phyloP scores from a whole-genome alignment of 64 coral and sea anemone species.

The Montipora capricornis region DNA sequence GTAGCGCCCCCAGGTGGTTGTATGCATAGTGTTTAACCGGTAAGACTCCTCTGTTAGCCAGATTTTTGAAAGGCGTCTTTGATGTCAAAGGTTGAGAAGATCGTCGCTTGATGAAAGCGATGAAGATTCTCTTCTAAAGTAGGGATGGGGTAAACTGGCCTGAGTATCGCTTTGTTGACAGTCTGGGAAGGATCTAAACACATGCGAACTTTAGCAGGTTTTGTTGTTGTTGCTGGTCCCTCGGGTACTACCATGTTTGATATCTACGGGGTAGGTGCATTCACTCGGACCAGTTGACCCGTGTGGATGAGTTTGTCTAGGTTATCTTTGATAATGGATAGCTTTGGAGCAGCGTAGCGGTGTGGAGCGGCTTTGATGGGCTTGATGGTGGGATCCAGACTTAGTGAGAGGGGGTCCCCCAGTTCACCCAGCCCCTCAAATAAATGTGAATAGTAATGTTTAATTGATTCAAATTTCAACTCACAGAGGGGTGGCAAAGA shows the following conservation, averaged over 20 bases:
- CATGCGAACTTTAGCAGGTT: background rate
- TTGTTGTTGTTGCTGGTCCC: background rate
- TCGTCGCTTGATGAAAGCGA: conserved; percentile 41
- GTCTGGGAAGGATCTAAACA: conserved; percentile 40
- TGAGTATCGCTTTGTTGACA: conserved; percentile 39
- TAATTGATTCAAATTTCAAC: conserved; percentile 39
- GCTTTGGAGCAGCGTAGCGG: conserved; percentile 41
- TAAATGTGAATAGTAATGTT: conserved; percentile 18
- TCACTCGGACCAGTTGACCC: background rate
- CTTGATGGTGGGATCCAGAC: background rate
- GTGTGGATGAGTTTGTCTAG: conserved; percentile 15
- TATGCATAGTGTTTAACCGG: conserved; percentile 24
- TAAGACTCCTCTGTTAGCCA: no score
- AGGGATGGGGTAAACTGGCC: conserved; percentile 49
- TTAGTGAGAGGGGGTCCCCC: background rate
- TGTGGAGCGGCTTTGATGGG: conserved; percentile 46
- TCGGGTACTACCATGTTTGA: background rate
- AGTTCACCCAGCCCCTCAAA: conserved; percentile 52
- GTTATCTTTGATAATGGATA: conserved; percentile 31
- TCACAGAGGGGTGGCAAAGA: conserved; percentile 16
- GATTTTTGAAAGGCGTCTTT: no score
- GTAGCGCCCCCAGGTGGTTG: conserved; percentile 27
- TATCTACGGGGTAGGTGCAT: background rate
- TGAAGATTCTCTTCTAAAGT: conserved; percentile 60
- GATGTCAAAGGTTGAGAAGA: conserved; percentile 54